Percentiles rank a stretch among this genome's conserved stretches.
Evolutionary conservation across 2,113 vertebrate species (phyloP).

Genomic region (Hippolais icterina): DNA sequence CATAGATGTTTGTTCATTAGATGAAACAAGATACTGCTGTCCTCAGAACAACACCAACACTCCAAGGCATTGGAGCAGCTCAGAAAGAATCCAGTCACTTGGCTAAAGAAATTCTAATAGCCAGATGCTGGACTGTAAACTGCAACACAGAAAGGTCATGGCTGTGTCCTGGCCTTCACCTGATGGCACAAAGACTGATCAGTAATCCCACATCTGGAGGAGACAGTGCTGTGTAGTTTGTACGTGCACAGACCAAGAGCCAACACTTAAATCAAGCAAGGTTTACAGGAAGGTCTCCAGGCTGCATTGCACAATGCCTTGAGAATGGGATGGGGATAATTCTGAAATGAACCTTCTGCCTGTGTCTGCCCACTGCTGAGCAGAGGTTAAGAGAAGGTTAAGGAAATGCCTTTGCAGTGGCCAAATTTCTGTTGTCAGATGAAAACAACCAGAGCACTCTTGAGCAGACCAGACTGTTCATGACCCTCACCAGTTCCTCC

Average conservation of each 20-base stretch:
- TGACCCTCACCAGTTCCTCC: background rate
- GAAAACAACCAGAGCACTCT: background rate
- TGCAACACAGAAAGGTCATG: background rate
- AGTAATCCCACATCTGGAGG: background rate
- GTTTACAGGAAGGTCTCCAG: background rate
- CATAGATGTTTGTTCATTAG: background rate
- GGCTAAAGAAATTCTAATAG: background rate
- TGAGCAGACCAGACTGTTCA: background rate
- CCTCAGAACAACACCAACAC: background rate
- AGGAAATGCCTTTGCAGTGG: background rate
- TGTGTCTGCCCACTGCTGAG: background rate
- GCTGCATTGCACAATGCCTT: background rate
- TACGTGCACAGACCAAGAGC: background rate
- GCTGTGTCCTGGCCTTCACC: background rate
- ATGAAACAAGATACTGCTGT: background rate
- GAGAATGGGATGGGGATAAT: background rate
- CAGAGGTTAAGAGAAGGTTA: conserved; percentile 24
- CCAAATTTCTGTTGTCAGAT: conserved; percentile 16
- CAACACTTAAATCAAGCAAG: background rate
- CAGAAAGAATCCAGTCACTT: background rate
- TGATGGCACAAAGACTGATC: background rate
- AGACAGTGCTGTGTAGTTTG: background rate
- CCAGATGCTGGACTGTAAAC: background rate
- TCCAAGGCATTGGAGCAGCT: background rate
- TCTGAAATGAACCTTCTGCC: conserved; percentile 12